Evolutionary conservation across 2,888 invertebrate genomes (phyloP), one percentile per base, ranked within the genome.

Genomic region (Romanomermis culicivorax): DNA sequence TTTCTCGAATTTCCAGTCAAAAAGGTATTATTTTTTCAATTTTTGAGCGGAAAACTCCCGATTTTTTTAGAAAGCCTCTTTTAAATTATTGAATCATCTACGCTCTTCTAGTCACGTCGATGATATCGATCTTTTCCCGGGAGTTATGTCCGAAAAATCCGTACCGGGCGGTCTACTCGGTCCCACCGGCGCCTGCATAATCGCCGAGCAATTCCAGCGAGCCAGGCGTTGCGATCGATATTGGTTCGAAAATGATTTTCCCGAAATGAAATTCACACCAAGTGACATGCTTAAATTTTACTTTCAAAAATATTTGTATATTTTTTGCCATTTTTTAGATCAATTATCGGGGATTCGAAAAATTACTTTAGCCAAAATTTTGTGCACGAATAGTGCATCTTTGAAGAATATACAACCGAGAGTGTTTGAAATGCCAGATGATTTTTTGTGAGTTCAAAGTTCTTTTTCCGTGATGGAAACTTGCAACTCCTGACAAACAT

Each of bases 81-180:
- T n/a, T n/a, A n/a, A n/a, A n/a, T n/a, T n/a, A n/a, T n/a, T n/a
- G n/a, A n/a, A n/a, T n/a, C n/a, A n/a, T n/a, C n/a, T n/a, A n/a
- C n/a, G n/a, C n/a, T n/a, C n/a, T n/a, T n/a, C 11, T 60, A 69
- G 69, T 1, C 81, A 83, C 1, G 89, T 91, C 0, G 89, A 93
- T 65, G 93, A 95, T 69, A 86, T 95, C 55, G 74, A 95, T 70
- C 75, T 93, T 1, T 95, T 93, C 78, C 85, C 89, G 0, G 93
- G 91, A 25, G 85, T 88, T 1, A 81, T 93, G 80, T 83, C 86
- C 62, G 78, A 78, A 69, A 75, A 82, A 1, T 70, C 77, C 0
- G 65, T 87, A 3, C 84, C 84, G 64, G 91, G 91, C 3, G 89
- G 66, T 2, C 58, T 68, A 0, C 83, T 93, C 0, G 93, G 93